phyloP scores from a whole-genome alignment of 1,140 invertebrate species.

The Zaprionus davidi region DNA sequence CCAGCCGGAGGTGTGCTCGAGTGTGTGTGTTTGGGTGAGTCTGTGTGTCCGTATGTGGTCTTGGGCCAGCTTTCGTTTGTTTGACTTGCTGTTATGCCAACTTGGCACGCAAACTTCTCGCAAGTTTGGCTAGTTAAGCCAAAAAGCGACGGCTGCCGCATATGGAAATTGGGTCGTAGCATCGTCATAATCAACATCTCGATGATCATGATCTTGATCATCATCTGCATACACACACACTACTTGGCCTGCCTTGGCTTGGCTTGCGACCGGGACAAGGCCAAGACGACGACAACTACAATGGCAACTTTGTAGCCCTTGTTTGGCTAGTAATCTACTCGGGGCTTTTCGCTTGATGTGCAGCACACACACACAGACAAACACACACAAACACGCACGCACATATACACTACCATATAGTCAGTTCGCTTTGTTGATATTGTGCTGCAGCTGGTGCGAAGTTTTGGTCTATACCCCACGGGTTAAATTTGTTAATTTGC shows the following conservation, averaged over 20 bases:
- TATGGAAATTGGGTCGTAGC: constrained; percentile 77
- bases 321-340: constrained; percentile 71
- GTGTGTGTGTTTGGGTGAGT: constrained; percentile 23
- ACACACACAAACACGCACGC: constrained; percentile 15
- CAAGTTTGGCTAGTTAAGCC: constrained; percentile 81
- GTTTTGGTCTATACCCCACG: constrained; percentile 59
- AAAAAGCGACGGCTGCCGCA: constrained; percentile 68
- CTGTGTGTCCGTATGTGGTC: constrained; percentile 39
- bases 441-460: constrained; percentile 70
- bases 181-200: constrained; percentile 15
- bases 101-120: constrained; percentile 76
- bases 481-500: constrained; percentile 75
- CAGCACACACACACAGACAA: constrained; percentile 7
- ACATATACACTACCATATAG: constrained; percentile 5
- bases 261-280: constrained; percentile 49
- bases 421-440: constrained; percentile 64
- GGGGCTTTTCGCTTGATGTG: constrained; percentile 47
- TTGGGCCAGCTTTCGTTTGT: constrained; percentile 57
- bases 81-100: constrained; percentile 71
- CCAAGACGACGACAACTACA: constrained; percentile 40
- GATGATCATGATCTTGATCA: constrained; percentile 2
- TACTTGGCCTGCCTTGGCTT: constrained; percentile 48
- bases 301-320: constrained; percentile 51
- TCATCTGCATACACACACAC: constrained; percentile 20
- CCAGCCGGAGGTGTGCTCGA: constrained; percentile 36